Base-by-base conservation (phyloP, 2,888 invertebrate species). In the Ceratothoa steindachneri region DNA sequence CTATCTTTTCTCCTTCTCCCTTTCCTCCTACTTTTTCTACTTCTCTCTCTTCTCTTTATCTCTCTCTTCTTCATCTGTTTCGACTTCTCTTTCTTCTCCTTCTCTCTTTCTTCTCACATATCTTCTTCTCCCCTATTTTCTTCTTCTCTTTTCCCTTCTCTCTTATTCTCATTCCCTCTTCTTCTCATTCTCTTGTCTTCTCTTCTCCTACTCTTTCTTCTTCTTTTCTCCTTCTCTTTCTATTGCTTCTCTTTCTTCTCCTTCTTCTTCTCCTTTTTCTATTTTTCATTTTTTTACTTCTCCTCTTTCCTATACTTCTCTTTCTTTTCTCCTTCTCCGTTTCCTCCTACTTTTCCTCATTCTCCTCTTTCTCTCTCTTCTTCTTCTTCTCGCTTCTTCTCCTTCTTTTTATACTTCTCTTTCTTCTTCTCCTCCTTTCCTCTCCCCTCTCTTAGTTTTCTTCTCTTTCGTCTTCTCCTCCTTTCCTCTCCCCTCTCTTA, bases 381-480 rank as follows among this genome's bases (percentile, higher is more conserved):
- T 5, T 1, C 27, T 30, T 28, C n/a, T 30, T 30, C 3, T 5
- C n/a, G 22, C 30, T 30, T 67, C 67, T 67, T 30, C 30, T 30
- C 30, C 67, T 67, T 30, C 30, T 30, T 67, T 30, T 67, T 30
- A 22, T 30, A 30, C 67, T n/a, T 67, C 67, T 67, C 67, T 30
- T 30, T 67, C 67, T 67, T 30, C 30, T 30, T 67, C 67, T 67
- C 30, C 30, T 30, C 30, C 67, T 67, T 30, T 30, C 67, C 30
- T 15, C 68, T 68, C 67, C 30, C 41, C 68, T 68, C 68, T 68
- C 24, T 41, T 41, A n/a, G 30, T 41, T 68, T 41, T 41, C 41
- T 30, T 41, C 24, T 24, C 41, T 41, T n/a, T n/a, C n/a, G n/a
- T n/a, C 41, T 7, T 31, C 24, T 19, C 51, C 67, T 52, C 31